Conservation (phyloP, 2,888 invertebrate species). For the Amphimallon solstitiale region DNA sequence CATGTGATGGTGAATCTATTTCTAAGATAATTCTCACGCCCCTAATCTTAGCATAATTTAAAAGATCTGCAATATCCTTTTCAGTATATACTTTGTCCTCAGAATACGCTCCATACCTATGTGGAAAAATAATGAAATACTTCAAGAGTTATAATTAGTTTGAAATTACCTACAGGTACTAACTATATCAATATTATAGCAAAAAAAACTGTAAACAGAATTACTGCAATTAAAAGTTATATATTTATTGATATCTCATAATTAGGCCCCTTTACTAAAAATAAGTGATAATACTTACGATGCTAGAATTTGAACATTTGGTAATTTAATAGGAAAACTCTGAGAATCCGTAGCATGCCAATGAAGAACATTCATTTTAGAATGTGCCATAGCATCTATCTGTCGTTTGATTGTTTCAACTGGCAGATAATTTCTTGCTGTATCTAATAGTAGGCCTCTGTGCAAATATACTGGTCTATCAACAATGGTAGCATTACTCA, state of each 20-base stretch:
- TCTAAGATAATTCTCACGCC: slow-evolving; percentile 90
- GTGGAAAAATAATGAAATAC: no score
- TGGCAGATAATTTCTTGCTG: slow-evolving; percentile 87
- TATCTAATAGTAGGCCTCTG: slow-evolving; percentile 89
- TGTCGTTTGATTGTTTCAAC: slow-evolving; percentile 74
- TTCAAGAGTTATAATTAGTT: no score
- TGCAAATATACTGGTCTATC: slow-evolving; percentile 87
- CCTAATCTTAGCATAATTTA: slow-evolving; percentile 79
- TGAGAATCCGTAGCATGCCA: slow-evolving; percentile 94
- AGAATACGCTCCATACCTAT: slow-evolving; percentile 80
- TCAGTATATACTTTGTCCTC: slow-evolving; percentile 74
- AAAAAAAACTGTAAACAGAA: no score
- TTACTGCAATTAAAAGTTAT: no score
- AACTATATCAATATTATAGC: no score
- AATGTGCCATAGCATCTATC: slow-evolving; percentile 86
- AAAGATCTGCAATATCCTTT: slow-evolving; percentile 72
- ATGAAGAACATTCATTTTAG: slow-evolving; percentile 92
- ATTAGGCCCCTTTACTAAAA: no score
- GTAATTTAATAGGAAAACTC: slow-evolving; percentile 87
- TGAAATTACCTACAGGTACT: no score
- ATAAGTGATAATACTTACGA: slow-evolving; percentile 62
- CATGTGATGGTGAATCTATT: slow-evolving; percentile 89
- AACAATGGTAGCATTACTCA: slow-evolving; percentile 71
- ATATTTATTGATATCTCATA: no score
- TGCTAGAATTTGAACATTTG: slow-evolving; percentile 78